phyloP scores from a whole-genome alignment of 2,113 vertebrate species.

The Syrrhaptes paradoxus region DNA sequence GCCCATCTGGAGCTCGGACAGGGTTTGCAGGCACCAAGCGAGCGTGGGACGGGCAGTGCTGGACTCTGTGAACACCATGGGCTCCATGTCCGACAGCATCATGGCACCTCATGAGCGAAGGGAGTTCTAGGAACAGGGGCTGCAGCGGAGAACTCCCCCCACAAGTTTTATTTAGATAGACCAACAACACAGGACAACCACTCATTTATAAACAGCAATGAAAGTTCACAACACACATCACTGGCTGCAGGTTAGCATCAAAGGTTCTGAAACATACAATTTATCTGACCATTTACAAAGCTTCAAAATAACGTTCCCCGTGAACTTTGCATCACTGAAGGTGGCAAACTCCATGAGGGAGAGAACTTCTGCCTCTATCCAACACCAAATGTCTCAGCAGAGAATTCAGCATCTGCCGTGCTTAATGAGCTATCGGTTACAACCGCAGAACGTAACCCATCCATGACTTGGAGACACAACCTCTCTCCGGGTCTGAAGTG shows the following conservation, averaged over 20 bases:
- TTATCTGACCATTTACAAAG: neutral
- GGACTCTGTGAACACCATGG: accelerated
- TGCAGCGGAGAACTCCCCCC: neutral
- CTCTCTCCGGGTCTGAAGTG: neutral
- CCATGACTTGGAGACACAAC: neutral
- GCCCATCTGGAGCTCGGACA: accelerated
- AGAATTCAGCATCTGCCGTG: neutral
- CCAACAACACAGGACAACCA: accelerated
- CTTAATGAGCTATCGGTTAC: neutral
- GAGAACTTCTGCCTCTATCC: neutral
- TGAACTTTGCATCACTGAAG: neutral
- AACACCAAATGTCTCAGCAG: neutral
- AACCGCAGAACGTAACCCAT: neutral
- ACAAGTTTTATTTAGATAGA: neutral
- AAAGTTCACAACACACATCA: neutral
- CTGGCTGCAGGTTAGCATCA: neutral
- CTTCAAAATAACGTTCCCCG: neutral
- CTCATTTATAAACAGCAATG: accelerated
- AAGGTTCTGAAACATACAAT: neutral
- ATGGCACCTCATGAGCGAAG: accelerated
- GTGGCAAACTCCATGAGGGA: neutral
- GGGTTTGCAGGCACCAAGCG: accelerated
- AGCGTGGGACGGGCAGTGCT: accelerated
- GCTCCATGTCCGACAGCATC: neutral
- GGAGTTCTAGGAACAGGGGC: accelerated